Evolutionary conservation across 2,888 invertebrate species (phyloP), one percentile per base, ranked within the genome.

Genomic region (Ennomos fuscantarius): DNA sequence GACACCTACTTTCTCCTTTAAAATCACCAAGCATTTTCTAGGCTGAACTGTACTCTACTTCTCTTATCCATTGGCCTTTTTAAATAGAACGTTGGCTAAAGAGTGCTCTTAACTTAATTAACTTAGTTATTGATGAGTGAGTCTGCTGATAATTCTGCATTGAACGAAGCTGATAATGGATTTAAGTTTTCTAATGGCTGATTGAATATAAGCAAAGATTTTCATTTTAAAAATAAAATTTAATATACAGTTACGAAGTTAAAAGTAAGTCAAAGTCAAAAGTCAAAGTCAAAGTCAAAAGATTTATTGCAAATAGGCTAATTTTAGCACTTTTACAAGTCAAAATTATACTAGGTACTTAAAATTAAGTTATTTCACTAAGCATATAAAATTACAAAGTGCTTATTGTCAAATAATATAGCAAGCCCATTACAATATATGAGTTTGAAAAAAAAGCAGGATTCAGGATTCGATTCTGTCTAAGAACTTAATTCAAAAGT

Each of bases 41-140:
- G 55, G 40, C 46, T 35, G 51, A 53, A 51, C 55, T 65, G 66
- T 49, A 52, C 37, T 49, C 49, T 58, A 53, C 53, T 58, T 64
- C 52, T 60, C 67, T 60, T 59, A 42, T 47, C 59, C 62, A 74
- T 76, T 74, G 69, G 66, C 68, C 65, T 72, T 76, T 75, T 77
- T 72, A 54, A 53, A 33, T 35, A 33, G 44, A 78, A 73, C 55
- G 60, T 66, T 66, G 70, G 66, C 70, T 74, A 69, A 69, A 64
- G 68, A 74, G 68, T 68, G 81, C 82, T 83, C 74, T 83, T 74
- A 80, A 73, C 66, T 73, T 80, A 74, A 82, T 83, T 76, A 79
- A 80, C 72, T 80, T 76, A 79, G 75, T 78, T 81, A 81, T 79
- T 72, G 74, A 76, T 72, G 71, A 69, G 66, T 51, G 65, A 57